Base-by-base conservation (phyloP, 2,113 vertebrate genomes). In the Circaetus cinerascens region DNA sequence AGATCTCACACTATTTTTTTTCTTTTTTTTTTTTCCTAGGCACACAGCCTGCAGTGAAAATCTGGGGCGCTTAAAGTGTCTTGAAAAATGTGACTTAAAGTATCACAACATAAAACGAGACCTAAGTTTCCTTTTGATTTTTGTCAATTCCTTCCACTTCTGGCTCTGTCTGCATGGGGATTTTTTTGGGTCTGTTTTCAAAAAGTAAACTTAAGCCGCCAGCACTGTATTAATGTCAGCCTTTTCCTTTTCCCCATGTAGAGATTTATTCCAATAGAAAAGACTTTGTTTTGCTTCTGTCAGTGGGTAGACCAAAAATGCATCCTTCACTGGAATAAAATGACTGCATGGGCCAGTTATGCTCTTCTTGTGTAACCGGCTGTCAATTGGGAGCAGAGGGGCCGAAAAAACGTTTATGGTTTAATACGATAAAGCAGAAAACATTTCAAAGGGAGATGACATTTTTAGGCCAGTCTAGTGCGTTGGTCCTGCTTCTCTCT, bases 251-350 rank as follows among this genome's bases (percentile, higher is more conserved):
- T 95, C 87, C 62, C 82, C 40, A 1, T 62, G 81, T 38, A 45
- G 92, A 94, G 85, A 88, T 96, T 91, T 88, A 90, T 97, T 96
- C 95, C 84, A 82, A 66, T 15, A 94, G 96, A 90, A 94, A 93
- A 93, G 74, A 68, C 87, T 95, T 95, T 94, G 87, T 96, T 97
- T 96, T 91, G 77, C 84, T 93, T 95, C 84, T 95, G 91, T 96
- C 94, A 82, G 96, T 90, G 93, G 91, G 90, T 88, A 96, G 91
- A 97, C 94, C 91, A 94, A 95, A 96, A 96, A 95, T 95, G 92
- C 95, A 75, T 95, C 94, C 46, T 92, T 89, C 13, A 4, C 53
- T 93, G 91, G 92, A 75, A 93, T 81, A 78, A 87, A 91, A 92
- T 95, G 88, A 81, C 91, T 68, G 79, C 76, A 60, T 72, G 80